phyloP scores from a whole-genome alignment of 2,888 invertebrate species.

The Eledone cirrhosa region DNA sequence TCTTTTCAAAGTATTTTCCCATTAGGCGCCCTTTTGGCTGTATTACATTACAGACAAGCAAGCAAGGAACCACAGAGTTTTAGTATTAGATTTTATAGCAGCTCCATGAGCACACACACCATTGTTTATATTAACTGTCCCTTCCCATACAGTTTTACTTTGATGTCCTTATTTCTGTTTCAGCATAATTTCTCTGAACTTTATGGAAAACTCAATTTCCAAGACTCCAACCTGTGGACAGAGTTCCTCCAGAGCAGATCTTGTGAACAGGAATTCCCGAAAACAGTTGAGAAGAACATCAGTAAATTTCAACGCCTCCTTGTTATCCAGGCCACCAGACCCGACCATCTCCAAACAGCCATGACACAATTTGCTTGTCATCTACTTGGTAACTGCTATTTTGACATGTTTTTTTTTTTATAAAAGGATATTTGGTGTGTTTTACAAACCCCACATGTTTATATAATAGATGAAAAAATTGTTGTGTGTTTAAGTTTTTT shows the following conservation, averaged over 20 bases:
- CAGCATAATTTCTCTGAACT: slow-evolving; percentile 74
- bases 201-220: slow-evolving; percentile 73
- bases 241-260: slow-evolving; percentile 75
- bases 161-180: slow-evolving; percentile 36
- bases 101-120: no score
- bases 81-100: no score
- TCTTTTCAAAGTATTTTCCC: no score
- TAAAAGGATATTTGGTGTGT: no score
- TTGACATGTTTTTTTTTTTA: neutral
- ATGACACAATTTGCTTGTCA: slow-evolving; percentile 78
- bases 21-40: no score
- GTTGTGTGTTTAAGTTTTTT: no score
- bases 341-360: slow-evolving; percentile 83
- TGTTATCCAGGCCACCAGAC: slow-evolving; percentile 80
- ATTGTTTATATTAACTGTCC: no score
- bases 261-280: slow-evolving; percentile 74
- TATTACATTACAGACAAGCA: no score
- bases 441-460: no score
- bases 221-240: slow-evolving; percentile 75
- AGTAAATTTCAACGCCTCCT: slow-evolving; percentile 84
- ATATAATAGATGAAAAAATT: no score
- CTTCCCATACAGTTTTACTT: no score
- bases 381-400: slow-evolving; percentile 60
- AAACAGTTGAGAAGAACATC: slow-evolving; percentile 70
- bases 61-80: no score